Evolutionary conservation across 2,888 invertebrate genomes (phyloP).

Genomic region (Melanostoma mellinum): DNA sequence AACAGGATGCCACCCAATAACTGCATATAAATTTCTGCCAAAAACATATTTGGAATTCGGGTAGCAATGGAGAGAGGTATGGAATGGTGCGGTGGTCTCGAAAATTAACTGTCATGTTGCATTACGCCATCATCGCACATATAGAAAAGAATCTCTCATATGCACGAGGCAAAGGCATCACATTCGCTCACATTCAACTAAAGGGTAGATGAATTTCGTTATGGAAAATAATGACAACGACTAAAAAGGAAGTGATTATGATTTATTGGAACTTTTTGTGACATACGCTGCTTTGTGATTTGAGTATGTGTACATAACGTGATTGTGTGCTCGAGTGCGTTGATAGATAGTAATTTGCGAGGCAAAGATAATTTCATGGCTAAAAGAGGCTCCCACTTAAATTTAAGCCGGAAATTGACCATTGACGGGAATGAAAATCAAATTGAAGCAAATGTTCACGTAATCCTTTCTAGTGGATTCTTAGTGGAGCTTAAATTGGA

Average conservation of each 20-base stretch:
- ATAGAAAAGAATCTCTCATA: slow-evolving; percentile 10
- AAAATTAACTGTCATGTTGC: slow-evolving; percentile 27
- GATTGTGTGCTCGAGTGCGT: not conserved
- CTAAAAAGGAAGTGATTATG: slow-evolving; percentile 19
- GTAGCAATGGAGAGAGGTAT: not conserved
- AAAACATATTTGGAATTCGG: slow-evolving; percentile 5
- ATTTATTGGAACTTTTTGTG: slow-evolving; percentile 10
- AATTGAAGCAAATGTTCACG: slow-evolving; percentile 32
- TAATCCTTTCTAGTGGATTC: too few relatives aligned
- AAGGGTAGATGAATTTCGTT: too few relatives aligned
- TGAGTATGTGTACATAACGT: not conserved
- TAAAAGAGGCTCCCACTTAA: slow-evolving; percentile 4
- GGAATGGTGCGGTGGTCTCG: not conserved
- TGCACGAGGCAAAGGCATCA: not conserved
- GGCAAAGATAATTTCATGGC: slow-evolving; percentile 30
- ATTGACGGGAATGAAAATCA: slow-evolving; percentile 22
- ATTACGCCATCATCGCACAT: slow-evolving; percentile 27
- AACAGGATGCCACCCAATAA: not conserved
- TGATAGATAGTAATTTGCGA: slow-evolving; percentile 28
- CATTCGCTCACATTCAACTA: too few relatives aligned
- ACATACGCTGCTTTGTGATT: not conserved
- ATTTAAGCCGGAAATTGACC: slow-evolving; percentile 36
- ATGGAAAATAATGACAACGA: too few relatives aligned
- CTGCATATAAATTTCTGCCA: not conserved
- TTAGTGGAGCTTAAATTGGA: too few relatives aligned